Percentiles rank a stretch among this genome's conserved stretches.
Conservation (phyloP, 92 coral and sea anemone genomes). For the Phenganax subtilis region DNA sequence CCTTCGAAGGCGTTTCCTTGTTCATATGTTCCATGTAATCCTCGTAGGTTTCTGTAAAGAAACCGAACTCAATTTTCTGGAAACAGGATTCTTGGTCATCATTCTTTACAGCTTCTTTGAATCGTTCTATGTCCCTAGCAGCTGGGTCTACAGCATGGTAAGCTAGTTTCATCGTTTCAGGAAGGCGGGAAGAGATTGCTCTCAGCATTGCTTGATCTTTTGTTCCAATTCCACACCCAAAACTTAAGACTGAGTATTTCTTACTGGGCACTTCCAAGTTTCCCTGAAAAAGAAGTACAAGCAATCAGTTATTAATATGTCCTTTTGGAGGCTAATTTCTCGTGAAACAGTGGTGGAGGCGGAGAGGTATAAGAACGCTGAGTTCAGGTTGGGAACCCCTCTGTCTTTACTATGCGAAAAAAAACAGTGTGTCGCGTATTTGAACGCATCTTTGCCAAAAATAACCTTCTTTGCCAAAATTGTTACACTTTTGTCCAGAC, state of each 20-base stretch:
- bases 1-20: neutral
- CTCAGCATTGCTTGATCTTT: conserved; percentile 16
- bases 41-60: conserved; percentile 25
- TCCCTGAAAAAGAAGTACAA: neutral
- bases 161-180: neutral
- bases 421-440: too few species aligned
- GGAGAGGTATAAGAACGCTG: too few species aligned
- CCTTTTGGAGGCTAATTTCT: too few species aligned
- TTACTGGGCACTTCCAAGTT: neutral
- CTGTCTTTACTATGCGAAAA: too few species aligned
- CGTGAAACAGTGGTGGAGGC: too few species aligned
- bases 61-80: conserved; percentile 1
- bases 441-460: too few species aligned
- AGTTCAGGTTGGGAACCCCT: too few species aligned
- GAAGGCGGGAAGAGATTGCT: conserved; percentile 1
- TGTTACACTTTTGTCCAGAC: too few species aligned
- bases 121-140: conserved; percentile 6
- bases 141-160: conserved; percentile 28
- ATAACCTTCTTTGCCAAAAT: too few species aligned
- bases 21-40: conserved; percentile 7
- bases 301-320: neutral
- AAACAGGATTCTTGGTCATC: neutral
- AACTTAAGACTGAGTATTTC: conserved; percentile 27
- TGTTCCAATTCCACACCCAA: conserved; percentile 24
- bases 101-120: conserved; percentile 8